Percentiles rank a stretch among this genome's conserved stretches.
phyloP scores from a whole-genome alignment of 2,113 vertebrate genomes.

The Galemys pyrenaicus region DNA sequence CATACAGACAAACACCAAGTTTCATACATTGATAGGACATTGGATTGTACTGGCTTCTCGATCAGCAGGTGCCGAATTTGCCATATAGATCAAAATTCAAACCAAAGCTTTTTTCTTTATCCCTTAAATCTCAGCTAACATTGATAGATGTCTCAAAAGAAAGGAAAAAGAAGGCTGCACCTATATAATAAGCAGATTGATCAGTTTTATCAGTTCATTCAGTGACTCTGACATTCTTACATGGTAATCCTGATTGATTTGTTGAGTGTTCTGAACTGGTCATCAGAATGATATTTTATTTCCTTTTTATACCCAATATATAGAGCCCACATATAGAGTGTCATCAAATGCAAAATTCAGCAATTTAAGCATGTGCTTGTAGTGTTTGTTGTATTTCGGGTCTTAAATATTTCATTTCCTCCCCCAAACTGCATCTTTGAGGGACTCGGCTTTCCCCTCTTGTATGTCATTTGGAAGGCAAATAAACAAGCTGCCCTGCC shows the following conservation, averaged over 20 bases:
- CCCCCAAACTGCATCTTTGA: background rate
- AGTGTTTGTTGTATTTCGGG: background rate
- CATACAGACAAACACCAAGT: background rate
- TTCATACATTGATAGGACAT: background rate
- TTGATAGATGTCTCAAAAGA: background rate
- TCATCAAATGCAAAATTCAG: background rate
- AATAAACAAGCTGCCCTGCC: background rate
- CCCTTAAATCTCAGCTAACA: background rate
- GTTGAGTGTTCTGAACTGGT: background rate
- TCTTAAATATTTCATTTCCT: background rate
- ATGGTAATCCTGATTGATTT: background rate
- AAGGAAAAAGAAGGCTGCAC: background rate
- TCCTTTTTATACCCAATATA: background rate
- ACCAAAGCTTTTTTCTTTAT: constrained; percentile 14
- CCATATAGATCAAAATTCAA: background rate
- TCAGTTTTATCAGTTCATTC: background rate
- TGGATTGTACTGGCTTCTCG: background rate
- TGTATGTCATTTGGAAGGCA: background rate
- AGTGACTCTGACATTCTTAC: background rate
- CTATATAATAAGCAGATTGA: background rate
- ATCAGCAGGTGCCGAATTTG: background rate
- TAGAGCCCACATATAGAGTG: no score
- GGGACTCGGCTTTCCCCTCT: background rate
- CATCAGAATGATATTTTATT: background rate
- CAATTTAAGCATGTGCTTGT: background rate